Evolutionary conservation across 1,140 invertebrate species (phyloP).

Genomic region (Hesperophylax magnus): DNA sequence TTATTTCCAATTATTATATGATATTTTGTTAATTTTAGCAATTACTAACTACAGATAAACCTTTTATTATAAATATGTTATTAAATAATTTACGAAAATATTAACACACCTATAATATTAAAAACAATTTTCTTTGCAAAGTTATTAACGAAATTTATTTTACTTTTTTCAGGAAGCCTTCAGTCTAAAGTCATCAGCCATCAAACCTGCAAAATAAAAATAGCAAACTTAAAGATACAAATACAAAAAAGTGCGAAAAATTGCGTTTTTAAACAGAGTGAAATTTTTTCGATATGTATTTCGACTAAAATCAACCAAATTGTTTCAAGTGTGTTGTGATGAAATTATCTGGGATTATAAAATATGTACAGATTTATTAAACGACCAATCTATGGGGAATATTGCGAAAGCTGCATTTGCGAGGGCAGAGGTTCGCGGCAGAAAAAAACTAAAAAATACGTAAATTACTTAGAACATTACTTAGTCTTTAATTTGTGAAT

Average conservation of each 20-base stretch:
- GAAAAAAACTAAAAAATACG: conserved; percentile 12
- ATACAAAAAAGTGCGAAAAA: neutral
- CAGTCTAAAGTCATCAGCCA: neutral
- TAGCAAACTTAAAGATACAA: neutral
- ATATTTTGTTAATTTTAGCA: too few relatives aligned
- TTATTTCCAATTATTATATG: too few relatives aligned
- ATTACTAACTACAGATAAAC: too few relatives aligned
- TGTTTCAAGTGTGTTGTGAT: neutral
- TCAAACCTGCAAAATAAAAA: neutral
- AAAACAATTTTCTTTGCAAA: too few relatives aligned
- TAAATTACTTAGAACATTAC: neutral
- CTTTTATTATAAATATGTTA: too few relatives aligned
- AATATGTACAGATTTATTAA: conserved; percentile 1
- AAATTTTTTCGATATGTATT: neutral
- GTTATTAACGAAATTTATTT: neutral
- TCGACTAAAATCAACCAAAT: too few relatives aligned
- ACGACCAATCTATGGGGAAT: neutral
- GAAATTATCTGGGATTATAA: neutral
- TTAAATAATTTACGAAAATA: too few relatives aligned
- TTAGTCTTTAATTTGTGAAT: neutral
- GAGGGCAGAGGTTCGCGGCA: conserved; percentile 3
- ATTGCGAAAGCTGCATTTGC: neutral
- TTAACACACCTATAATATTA: too few relatives aligned
- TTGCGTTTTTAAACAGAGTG: neutral
- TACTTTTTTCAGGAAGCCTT: neutral